These are phyloP conservation scores for Anableps anableps DNA, from an alignment of 2,797 vertebrate genomes.

Conservation along the genomic window DNA sequence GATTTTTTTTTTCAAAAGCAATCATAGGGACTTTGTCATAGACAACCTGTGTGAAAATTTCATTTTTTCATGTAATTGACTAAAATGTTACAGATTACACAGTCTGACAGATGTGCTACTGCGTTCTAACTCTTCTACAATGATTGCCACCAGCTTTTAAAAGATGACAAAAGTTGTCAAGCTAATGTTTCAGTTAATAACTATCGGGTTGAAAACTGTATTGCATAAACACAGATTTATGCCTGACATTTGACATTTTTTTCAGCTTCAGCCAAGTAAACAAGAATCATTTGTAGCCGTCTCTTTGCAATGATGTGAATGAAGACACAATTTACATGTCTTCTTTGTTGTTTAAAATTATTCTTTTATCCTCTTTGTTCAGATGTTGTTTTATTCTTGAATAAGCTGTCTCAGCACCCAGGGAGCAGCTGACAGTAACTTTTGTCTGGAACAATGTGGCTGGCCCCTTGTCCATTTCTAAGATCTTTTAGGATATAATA, in stretches of 20 bases:
- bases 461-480: background rate
- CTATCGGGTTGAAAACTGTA: background rate
- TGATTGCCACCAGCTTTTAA: background rate
- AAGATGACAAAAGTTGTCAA: background rate
- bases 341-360: background rate
- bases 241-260: background rate
- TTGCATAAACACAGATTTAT: background rate
- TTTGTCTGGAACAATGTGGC: background rate
- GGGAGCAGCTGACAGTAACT: background rate
- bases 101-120: background rate
- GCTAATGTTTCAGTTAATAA: background rate
- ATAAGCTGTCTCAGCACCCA: background rate
- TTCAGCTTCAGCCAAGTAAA: background rate
- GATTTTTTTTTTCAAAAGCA: background rate
- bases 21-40: too few relatives aligned
- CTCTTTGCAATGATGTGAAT: background rate
- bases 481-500: background rate
- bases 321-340: background rate
- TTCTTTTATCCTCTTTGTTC: background rate
- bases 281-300: background rate
- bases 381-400: background rate
- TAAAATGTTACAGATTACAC: background rate
- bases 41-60: too few relatives aligned
- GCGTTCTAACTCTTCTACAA: background rate
- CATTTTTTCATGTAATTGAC: too few relatives aligned